Evolutionary conservation across 2,888 invertebrate genomes (phyloP).

Genomic region (Rhyacophila evoluta): DNA sequence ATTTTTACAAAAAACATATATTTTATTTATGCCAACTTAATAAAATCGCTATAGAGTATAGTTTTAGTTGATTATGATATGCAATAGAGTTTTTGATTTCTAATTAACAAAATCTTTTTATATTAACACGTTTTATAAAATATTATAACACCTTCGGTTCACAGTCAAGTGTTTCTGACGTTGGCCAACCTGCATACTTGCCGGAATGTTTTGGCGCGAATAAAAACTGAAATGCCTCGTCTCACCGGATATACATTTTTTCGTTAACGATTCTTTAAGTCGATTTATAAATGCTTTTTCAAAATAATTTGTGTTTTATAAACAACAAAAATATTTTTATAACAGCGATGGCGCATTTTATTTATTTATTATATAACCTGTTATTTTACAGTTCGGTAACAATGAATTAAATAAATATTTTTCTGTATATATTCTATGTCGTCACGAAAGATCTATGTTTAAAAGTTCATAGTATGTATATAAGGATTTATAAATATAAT

Average conservation of each 20-base stretch:
- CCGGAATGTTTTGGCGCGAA: slow-evolving; percentile 1
- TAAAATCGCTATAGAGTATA: too few relatives aligned
- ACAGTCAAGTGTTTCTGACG: not conserved
- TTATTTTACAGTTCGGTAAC: not conserved
- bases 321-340: not conserved
- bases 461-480: too few relatives aligned
- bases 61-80: too few relatives aligned
- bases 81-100: too few relatives aligned
- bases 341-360: not conserved
- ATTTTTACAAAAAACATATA: too few relatives aligned
- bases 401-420: not conserved
- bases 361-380: not conserved
- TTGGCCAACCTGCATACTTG: not conserved
- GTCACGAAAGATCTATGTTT: too few relatives aligned
- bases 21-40: too few relatives aligned
- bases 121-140: too few relatives aligned
- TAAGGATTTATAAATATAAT: too few relatives aligned
- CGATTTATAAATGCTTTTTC: slow-evolving; percentile 7
- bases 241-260: slow-evolving; percentile 6
- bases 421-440: too few relatives aligned
- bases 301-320: not conserved
- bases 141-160: too few relatives aligned
- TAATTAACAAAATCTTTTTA: too few relatives aligned
- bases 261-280: not conserved
- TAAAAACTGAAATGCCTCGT: not conserved